A percentile compares a stretch with the other conserved stretches of the same genome.
phyloP scores from a whole-genome alignment of 1,140 invertebrate species.

The Steinernema feltiae region DNA sequence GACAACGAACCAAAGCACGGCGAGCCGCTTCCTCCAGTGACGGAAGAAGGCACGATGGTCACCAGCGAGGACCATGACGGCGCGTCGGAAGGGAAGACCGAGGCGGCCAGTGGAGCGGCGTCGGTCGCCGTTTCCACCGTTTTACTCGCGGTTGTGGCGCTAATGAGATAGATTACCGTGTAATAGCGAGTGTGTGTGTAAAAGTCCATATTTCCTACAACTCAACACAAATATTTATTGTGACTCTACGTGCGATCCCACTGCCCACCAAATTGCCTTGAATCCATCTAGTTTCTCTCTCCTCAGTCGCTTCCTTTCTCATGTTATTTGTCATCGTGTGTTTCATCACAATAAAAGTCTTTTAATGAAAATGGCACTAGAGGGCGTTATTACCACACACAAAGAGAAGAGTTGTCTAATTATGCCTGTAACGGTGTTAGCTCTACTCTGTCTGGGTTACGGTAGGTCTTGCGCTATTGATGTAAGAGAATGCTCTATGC shows the following conservation, averaged over 20 bases:
- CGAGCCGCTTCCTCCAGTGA: background rate
- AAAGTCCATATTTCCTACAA: background rate
- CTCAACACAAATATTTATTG: conserved; percentile 2
- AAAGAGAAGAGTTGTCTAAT: too few relatives aligned
- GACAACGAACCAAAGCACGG: background rate
- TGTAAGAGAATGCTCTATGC: background rate
- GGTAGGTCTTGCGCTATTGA: background rate
- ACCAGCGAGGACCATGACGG: background rate
- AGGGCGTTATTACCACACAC: too few relatives aligned
- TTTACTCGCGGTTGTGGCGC: background rate
- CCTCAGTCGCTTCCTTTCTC: background rate
- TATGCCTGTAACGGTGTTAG: background rate
- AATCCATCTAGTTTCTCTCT: background rate
- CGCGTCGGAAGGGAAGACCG: background rate
- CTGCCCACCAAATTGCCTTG: background rate
- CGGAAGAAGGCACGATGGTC: background rate
- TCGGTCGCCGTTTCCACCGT: background rate
- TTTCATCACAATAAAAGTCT: background rate
- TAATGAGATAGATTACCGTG: background rate
- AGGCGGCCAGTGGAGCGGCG: background rate
- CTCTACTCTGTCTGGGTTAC: background rate
- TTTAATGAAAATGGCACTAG: too few relatives aligned
- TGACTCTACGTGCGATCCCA: too few relatives aligned
- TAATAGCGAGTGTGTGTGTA: background rate
- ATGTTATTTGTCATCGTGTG: background rate